phyloP scores from a whole-genome alignment of 1,140 invertebrate species.

The Polyergus mexicanus region DNA sequence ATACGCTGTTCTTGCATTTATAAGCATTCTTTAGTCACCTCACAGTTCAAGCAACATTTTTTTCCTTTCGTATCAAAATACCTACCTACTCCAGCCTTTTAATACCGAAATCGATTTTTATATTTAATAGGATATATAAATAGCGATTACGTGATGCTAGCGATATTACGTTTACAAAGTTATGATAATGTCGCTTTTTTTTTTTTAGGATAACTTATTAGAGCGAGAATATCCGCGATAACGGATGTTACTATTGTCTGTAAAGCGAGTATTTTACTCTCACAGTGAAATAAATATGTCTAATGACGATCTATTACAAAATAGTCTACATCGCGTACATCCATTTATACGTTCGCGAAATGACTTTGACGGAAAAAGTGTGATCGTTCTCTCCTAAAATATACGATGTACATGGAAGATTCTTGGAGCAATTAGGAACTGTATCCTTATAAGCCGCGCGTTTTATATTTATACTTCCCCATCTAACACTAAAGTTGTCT shows the following conservation, averaged over 20 bases:
- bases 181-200: conserved; percentile 15
- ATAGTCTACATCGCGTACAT: conserved; percentile 1
- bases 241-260: conserved; percentile 27
- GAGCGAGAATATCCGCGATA: conserved; percentile 7
- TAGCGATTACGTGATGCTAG: conserved; percentile 22
- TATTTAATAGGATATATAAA: conserved; percentile 23
- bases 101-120: conserved; percentile 2
- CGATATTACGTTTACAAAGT: conserved; percentile 36
- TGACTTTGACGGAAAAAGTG: background rate
- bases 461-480: background rate
- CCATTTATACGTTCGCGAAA: background rate
- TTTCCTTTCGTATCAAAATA: conserved; percentile 40
- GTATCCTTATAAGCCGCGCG: conserved; percentile 50
- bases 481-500: conserved; percentile 25
- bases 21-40: background rate
- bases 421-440: conserved; percentile 68
- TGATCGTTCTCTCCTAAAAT: conserved; percentile 13
- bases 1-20: background rate
- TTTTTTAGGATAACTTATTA: conserved; percentile 13
- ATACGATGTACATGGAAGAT: conserved; percentile 45
- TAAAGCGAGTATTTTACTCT: conserved; percentile 44
- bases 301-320: background rate
- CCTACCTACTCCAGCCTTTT: background rate
- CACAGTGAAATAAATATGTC: conserved; percentile 41
- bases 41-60: conserved; percentile 25